Percentiles rank a stretch among this genome's conserved stretches.
Conservation (phyloP, 2,113 vertebrate genomes). For the Lamprotornis superbus region DNA sequence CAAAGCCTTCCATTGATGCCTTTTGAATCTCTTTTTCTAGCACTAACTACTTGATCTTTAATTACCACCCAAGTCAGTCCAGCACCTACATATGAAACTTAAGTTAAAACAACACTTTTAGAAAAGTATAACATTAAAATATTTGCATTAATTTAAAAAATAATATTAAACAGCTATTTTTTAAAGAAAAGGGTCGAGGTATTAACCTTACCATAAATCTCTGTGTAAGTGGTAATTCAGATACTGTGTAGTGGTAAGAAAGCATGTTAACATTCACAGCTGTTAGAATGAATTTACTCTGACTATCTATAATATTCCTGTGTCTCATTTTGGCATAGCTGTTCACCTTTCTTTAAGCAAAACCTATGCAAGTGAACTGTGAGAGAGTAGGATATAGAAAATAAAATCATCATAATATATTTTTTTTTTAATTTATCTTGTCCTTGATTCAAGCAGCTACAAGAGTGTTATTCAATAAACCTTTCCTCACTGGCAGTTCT, state of each 20-base stretch:
- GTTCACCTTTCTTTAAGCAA: not conserved
- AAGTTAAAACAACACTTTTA: not conserved
- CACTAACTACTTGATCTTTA: not conserved
- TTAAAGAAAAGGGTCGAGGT: not conserved
- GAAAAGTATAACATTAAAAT: not conserved
- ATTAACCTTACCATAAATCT: not conserved
- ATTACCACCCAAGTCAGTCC: not conserved
- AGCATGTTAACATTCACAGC: not conserved
- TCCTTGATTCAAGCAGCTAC: conserved; percentile 5
- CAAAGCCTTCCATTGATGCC: not conserved
- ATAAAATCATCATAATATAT: not conserved
- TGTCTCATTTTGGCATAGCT: not conserved
- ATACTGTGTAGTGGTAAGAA: not conserved
- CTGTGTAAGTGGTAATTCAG: not conserved
- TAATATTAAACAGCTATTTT: not conserved
- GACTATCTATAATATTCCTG: not conserved
- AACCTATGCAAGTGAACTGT: not conserved
- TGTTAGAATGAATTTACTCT: not conserved
- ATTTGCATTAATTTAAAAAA: not conserved
- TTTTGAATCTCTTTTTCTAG: not conserved
- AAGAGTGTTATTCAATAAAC: conserved; percentile 21
- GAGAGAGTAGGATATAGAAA: not conserved
- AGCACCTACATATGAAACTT: not conserved
- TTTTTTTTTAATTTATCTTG: not conserved
- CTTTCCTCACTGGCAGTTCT: conserved; percentile 2